phyloP scores from a whole-genome alignment of 2,888 invertebrate species.

The Pyrrhia umbra region DNA sequence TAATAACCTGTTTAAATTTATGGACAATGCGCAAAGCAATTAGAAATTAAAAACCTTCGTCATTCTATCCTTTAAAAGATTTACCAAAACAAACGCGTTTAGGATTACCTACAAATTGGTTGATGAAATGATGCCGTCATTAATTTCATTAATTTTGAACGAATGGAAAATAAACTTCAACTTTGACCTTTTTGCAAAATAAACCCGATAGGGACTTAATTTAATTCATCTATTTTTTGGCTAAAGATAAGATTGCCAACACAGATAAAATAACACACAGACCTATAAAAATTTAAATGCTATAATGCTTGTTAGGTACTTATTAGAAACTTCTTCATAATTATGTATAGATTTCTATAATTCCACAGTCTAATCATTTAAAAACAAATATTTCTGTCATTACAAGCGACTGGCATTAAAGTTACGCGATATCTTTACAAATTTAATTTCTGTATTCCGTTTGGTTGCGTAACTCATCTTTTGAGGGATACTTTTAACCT shows the following conservation, averaged over 20 bases:
- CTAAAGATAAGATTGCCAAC: too few relatives aligned
- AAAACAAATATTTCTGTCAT: conserved; percentile 30
- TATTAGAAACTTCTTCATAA: too few relatives aligned
- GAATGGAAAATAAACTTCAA: conserved; percentile 3
- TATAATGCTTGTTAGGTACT: too few relatives aligned
- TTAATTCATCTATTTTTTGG: conserved; percentile 32
- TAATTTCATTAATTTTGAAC: conserved; percentile 29
- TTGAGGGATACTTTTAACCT: conserved; percentile 68
- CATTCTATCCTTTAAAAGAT: conserved; percentile 37
- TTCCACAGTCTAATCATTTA: not conserved
- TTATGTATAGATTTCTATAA: not conserved
- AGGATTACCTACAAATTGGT: conserved; percentile 23
- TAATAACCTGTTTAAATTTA: conserved; percentile 10
- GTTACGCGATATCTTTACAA: conserved; percentile 48
- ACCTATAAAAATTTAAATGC: too few relatives aligned
- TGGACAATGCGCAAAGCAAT: conserved; percentile 30
- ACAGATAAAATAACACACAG: too few relatives aligned
- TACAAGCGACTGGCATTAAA: conserved; percentile 20
- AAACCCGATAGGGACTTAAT: conserved; percentile 18
- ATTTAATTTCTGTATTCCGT: conserved; percentile 65
- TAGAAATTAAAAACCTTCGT: conserved; percentile 44
- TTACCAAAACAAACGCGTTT: conserved; percentile 34
- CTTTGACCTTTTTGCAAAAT: conserved; percentile 11
- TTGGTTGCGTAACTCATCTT: conserved; percentile 68
- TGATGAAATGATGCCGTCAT: conserved; percentile 12